Evolutionary conservation across 2,113 vertebrate species (phyloP).

Genomic region (Felis chaus): DNA sequence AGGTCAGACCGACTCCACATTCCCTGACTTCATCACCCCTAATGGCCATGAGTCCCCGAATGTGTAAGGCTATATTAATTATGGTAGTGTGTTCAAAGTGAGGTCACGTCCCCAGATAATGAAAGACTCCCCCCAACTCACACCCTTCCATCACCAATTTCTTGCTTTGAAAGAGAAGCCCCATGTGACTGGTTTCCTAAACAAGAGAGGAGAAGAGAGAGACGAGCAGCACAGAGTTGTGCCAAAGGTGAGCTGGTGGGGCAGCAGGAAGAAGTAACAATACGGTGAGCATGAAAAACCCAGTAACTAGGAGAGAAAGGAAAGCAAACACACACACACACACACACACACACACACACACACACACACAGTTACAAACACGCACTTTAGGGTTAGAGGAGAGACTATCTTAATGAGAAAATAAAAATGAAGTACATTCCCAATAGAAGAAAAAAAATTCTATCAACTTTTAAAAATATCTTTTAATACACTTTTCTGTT

Average conservation of each 20-base stretch:
- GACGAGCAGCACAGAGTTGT: background rate
- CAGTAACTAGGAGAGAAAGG: background rate
- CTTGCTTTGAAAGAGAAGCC: background rate
- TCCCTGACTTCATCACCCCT: background rate
- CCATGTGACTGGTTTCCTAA: too few relatives aligned
- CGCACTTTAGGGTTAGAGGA: background rate
- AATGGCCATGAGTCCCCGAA: background rate
- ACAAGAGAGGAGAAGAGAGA: background rate
- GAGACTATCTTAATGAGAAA: background rate
- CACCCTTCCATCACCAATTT: background rate
- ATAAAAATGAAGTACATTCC: background rate
- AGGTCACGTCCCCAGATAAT: too few relatives aligned
- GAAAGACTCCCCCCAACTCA: too few relatives aligned
- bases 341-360: background rate
- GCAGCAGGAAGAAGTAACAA: background rate
- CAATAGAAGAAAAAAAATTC: background rate
- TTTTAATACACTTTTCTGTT: background rate
- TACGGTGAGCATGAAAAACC: accelerated
- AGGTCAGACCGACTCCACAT: background rate
- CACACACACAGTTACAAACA: background rate
- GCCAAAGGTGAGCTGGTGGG: too few relatives aligned
- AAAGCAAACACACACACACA: background rate
- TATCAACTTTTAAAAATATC: background rate
- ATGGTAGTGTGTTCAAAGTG: background rate
- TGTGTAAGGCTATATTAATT: background rate